phyloP scores from a whole-genome alignment of 2,797 vertebrate genomes.

The Potorous gilbertii region DNA sequence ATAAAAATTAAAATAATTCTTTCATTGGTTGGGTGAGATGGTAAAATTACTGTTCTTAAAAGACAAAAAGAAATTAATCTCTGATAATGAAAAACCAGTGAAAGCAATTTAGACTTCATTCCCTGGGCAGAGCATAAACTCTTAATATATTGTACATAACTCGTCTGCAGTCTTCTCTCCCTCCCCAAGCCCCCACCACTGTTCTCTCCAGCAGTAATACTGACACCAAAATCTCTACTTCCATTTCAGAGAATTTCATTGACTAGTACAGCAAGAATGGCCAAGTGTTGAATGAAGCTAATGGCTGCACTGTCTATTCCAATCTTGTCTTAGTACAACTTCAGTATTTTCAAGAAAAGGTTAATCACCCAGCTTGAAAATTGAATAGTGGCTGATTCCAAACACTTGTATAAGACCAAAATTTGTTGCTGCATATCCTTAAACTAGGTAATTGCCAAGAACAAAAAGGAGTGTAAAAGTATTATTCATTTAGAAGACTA shows the following conservation, averaged over 20 bases:
- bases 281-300: constrained; percentile 29
- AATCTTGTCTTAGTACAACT: not conserved
- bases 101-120: constrained; percentile 51
- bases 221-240: constrained; percentile 12
- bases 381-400: constrained; percentile 22
- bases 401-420: constrained; percentile 43
- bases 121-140: constrained; percentile 51
- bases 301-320: not conserved
- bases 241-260: not conserved
- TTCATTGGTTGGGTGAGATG: not conserved
- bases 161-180: not conserved
- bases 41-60: constrained; percentile 43
- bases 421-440: constrained; percentile 40
- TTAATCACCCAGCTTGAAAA: constrained; percentile 50
- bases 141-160: constrained; percentile 30
- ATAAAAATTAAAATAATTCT: constrained; percentile 47
- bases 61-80: constrained; percentile 64
- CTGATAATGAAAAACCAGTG: constrained; percentile 61
- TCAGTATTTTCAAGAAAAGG: constrained; percentile 35
- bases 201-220: constrained; percentile 12
- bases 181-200: not conserved
- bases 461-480: constrained; percentile 50
- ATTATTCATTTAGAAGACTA: constrained; percentile 42
- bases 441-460: not conserved
- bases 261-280: not conserved